Evolutionary conservation across 2,797 vertebrate genomes (phyloP).

Genomic region (Tamandua tetradactyla): DNA sequence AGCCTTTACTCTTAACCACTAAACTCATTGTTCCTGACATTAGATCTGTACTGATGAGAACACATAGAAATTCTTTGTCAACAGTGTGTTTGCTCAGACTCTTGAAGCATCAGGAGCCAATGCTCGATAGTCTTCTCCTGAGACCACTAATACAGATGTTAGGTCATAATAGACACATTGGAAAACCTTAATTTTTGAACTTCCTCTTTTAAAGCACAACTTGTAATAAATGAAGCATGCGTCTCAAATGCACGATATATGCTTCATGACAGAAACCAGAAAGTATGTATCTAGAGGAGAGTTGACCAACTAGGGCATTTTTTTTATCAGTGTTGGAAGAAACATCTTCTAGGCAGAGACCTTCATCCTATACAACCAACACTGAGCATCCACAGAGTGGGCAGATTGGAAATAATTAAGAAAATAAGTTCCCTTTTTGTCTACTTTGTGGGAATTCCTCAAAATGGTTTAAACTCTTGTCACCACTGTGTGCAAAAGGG

Average conservation of each 20-base stretch:
- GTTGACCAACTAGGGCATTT: neutral
- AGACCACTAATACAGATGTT: neutral
- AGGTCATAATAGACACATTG: neutral
- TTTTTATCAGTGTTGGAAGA: neutral
- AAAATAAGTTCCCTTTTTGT: neutral
- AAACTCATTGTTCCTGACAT: neutral
- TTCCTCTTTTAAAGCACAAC: constrained; percentile 39
- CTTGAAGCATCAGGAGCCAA: neutral
- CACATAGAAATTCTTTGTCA: neutral
- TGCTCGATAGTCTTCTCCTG: neutral
- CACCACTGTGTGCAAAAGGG: neutral
- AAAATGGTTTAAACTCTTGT: neutral
- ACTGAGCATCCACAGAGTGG: neutral
- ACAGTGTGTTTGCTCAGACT: neutral
- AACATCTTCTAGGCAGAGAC: too few relatives aligned
- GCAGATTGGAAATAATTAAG: neutral
- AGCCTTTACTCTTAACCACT: neutral
- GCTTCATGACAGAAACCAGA: neutral
- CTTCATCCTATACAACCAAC: neutral
- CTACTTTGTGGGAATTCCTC: neutral
- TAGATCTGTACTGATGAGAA: neutral
- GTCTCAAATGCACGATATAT: neutral
- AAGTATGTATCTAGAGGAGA: neutral
- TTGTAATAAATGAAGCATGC: neutral
- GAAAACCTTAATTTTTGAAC: constrained; percentile 53